phyloP scores from a whole-genome alignment of 2,113 vertebrate species.

The Ascaphus truei region DNA sequence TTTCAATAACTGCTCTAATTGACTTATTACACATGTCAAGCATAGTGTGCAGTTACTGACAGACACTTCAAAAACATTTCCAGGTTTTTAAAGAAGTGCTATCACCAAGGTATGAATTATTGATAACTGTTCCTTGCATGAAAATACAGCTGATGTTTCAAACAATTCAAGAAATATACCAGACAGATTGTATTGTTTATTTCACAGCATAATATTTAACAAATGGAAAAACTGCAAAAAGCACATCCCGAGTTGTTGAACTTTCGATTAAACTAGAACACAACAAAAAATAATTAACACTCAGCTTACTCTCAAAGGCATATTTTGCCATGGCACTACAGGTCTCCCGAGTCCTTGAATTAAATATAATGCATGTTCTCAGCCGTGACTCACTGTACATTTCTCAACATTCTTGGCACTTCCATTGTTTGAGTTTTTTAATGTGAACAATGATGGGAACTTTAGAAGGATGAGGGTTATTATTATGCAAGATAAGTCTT shows the following conservation, averaged over 20 bases:
- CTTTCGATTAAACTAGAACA: constrained; percentile 26
- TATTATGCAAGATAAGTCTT: constrained; percentile 23
- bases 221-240: constrained; percentile 38
- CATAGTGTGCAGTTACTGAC: constrained; percentile 19
- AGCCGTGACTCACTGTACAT: constrained; percentile 10
- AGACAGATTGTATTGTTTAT: constrained; percentile 38
- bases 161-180: constrained; percentile 37
- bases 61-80: constrained; percentile 38
- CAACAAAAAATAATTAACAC: constrained; percentile 41
- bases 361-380: constrained; percentile 25
- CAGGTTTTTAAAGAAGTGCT: constrained; percentile 46
- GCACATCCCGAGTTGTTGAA: background rate
- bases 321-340: constrained; percentile 20
- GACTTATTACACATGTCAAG: constrained; percentile 44
- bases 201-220: constrained; percentile 43
- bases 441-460: constrained; percentile 32
- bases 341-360: constrained; percentile 18
- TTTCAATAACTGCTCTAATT: constrained; percentile 38
- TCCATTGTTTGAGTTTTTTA: constrained; percentile 17
- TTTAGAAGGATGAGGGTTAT: constrained; percentile 7
- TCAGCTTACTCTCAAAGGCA: constrained; percentile 29
- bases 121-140: constrained; percentile 33
- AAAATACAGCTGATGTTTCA: constrained; percentile 41
- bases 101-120: constrained; percentile 51
- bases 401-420: background rate